Evolutionary conservation across 1,140 invertebrate genomes (phyloP).

Genomic region (Homalodisca vitripennis): DNA sequence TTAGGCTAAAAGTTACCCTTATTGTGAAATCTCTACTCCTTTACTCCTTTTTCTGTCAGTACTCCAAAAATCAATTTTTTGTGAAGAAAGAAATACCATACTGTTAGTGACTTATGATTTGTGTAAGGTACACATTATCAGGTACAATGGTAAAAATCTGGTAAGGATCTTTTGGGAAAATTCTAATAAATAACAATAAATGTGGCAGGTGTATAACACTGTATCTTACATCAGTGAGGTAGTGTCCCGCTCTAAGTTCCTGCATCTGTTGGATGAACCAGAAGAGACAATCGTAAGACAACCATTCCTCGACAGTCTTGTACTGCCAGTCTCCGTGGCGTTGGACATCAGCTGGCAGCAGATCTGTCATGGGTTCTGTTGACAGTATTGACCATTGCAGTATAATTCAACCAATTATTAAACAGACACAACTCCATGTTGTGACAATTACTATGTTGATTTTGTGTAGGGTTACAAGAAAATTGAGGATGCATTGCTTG

Average conservation of each 20-base stretch:
- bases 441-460: background rate
- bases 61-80: too few species aligned
- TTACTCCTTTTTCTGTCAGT: too few species aligned
- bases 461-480: background rate
- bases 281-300: conserved; percentile 8
- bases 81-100: too few species aligned
- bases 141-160: too few species aligned
- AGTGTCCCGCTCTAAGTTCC: background rate
- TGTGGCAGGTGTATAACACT: too few species aligned
- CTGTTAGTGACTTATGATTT: too few species aligned
- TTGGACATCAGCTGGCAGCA: conserved; percentile 1
- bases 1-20: too few species aligned
- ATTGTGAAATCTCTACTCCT: too few species aligned
- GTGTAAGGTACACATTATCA: too few species aligned
- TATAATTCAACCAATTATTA: background rate
- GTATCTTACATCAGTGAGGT: background rate
- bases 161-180: too few species aligned
- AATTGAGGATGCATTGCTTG: background rate
- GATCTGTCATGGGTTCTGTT: background rate
- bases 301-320: conserved; percentile 1
- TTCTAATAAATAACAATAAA: too few species aligned
- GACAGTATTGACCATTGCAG: background rate
- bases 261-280: conserved; percentile 13
- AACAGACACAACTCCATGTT: background rate
- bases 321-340: conserved; percentile 5